Base-by-base conservation (phyloP, 2,888 invertebrate species). In the Cyclophora punctaria region DNA sequence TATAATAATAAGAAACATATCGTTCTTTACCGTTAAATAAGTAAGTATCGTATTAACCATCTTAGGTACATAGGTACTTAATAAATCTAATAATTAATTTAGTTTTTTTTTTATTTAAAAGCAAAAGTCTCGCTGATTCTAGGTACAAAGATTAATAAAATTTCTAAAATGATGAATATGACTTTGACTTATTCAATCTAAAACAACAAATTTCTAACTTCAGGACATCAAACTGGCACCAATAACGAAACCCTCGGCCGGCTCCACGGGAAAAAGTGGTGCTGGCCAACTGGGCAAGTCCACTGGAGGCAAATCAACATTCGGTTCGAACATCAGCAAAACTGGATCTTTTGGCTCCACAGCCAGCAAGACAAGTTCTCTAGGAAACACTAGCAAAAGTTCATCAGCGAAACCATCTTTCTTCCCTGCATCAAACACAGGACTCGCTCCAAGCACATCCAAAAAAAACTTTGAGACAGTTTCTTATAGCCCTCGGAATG, bases 261-360 rank as follows among this genome's bases (percentile, higher is more conserved):
- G 77, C 63, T 63, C 75, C 64, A 61, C 68, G 40, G 64, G 60
- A 3, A 84, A 80, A 57, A 72, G 72, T 64, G 80, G 79, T 53
- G 62, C 68, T 59, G 71, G 77, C 48, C 48, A 50, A 47, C 50
- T 53, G 47, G 56, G 58, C 6, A 71, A 68, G 48, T 50, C 48
- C 7, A 7, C 57, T 6, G 45, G 54, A 1, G 49, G 51, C 34
- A 66, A 66, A 47, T 43, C 49, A 46, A 41, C 51, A 34, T 52
- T 52, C 6, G 48, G 50, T 5, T 51, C 50, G 0, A n/a, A 41
- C 1, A 7, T 34, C 2, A 51, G 47, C 40, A 50, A 51, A 48
- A 45, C 44, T 3, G 47, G 43, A 35, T 41, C 48, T 20, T 45
- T 51, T 4, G 47, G 51, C 3, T n/a, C 45, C 4, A 34, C 47